Conservation (phyloP, 2,888 invertebrate species). For the Ichneumon xanthorius region DNA sequence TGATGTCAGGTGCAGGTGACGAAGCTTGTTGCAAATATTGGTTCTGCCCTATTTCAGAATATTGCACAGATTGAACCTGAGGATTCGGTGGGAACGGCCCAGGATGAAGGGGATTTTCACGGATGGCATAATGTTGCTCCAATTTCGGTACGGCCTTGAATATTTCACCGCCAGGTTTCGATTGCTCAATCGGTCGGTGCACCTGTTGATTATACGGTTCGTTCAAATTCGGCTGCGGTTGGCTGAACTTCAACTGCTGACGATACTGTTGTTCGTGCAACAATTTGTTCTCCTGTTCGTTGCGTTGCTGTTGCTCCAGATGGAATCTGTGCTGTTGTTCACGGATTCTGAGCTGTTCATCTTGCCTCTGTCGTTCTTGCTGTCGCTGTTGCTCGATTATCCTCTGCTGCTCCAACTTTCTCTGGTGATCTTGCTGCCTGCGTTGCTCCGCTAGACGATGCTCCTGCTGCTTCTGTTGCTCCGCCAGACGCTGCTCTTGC, state of each 20-base stretch:
- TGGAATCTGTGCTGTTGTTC: slow-evolving; percentile 72
- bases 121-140: slow-evolving; percentile 89
- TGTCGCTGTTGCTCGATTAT: slow-evolving; percentile 73
- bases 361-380: slow-evolving; percentile 75
- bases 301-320: slow-evolving; percentile 80
- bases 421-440: slow-evolving; percentile 82
- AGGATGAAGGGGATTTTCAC: slow-evolving; percentile 83
- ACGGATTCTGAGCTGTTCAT: slow-evolving; percentile 74
- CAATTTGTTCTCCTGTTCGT: slow-evolving; percentile 80
- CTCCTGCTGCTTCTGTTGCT: slow-evolving; percentile 75
- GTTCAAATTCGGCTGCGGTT: slow-evolving; percentile 79
- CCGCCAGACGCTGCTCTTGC: slow-evolving; percentile 72
- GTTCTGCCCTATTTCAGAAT: slow-evolving; percentile 75
- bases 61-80: slow-evolving; percentile 70
- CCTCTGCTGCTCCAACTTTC: slow-evolving; percentile 73
- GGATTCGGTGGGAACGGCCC: slow-evolving; percentile 82
- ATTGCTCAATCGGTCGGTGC: slow-evolving; percentile 64
- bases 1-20: slow-evolving; percentile 76
- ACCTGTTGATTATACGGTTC: slow-evolving; percentile 85
- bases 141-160: slow-evolving; percentile 92
- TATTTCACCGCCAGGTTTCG: slow-evolving; percentile 89
- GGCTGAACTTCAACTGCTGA: slow-evolving; percentile 82
- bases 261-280: slow-evolving; percentile 77
- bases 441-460: slow-evolving; percentile 78
- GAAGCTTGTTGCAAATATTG: slow-evolving; percentile 86